A percentile compares a stretch with the other conserved stretches of the same genome.
These are phyloP conservation scores for Ficedula albicollis DNA, from an alignment of 2,797 vertebrate genomes.

Conservation along the genomic window DNA sequence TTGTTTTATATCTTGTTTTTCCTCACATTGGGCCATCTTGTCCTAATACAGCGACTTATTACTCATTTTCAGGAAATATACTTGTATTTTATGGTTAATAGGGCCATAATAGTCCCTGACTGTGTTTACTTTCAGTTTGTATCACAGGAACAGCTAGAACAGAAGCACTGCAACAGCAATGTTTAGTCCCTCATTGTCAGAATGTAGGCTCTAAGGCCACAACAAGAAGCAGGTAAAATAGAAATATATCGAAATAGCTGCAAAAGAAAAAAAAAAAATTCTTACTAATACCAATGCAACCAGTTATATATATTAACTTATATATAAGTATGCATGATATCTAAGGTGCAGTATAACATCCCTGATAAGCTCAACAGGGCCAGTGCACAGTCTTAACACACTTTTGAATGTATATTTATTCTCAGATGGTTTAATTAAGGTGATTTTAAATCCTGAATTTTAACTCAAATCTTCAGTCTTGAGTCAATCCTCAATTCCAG, in stretches of 20 bases:
- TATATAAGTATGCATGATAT: neutral
- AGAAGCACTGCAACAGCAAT: neutral
- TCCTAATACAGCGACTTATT: neutral
- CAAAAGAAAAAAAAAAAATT: neutral
- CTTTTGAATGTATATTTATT: neutral
- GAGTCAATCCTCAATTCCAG: neutral
- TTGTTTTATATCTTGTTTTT: neutral
- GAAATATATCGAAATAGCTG: neutral
- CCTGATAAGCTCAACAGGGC: neutral
- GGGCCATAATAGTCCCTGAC: neutral
- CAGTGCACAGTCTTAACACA: neutral
- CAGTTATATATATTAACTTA: neutral
- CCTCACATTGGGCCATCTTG: neutral
- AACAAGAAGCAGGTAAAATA: neutral
- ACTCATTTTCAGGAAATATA: neutral
- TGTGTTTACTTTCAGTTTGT: neutral
- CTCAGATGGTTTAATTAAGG: neutral
- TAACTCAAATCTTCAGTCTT: neutral
- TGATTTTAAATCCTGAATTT: constrained; percentile 2
- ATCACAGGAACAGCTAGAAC: neutral
- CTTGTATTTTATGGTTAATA: neutral
- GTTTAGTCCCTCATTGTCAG: neutral
- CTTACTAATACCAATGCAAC: neutral
- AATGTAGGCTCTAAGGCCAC: neutral
- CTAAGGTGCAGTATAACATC: neutral